Evolutionary conservation across 2,888 invertebrate genomes (phyloP), one percentile per base, ranked within the genome.

Genomic region (Amphimallon solstitiale): DNA sequence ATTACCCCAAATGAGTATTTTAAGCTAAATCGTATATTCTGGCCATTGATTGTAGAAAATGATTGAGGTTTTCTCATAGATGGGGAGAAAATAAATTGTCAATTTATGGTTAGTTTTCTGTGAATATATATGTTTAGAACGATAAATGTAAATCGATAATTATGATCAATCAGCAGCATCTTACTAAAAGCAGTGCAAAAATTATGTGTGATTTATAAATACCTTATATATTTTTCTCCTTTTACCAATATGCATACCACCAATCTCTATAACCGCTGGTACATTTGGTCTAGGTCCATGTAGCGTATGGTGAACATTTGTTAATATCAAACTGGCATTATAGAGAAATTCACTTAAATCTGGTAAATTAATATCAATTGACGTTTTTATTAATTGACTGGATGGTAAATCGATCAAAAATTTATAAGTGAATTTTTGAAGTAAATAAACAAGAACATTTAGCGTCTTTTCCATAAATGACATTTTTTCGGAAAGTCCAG

Each of bases 221-320:
- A 66, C 66, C 66, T 48, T 5, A 2, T 63, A 49, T 10, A 78
- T 45, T 17, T 51, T 52, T 40, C 74, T 73, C 2, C 61, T 76
- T 43, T 80, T 77, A 66, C 79, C 78, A 15, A 87, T 77, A 77
- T 86, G 86, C 63, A 86, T 79, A 17, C 87, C 87, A 29, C 85
- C 86, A 2, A 87, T 81, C 78, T 86, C 86, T 1, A 86, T 80
- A 14, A 85, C 75, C 12, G 80, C 80, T 0, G 86, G 86, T 19
- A 83, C 82, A 15, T 82, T 67, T 0, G 84, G 83, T 68, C 80
- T 77, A 6, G 84, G 82, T 7, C 81, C 80, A 66, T 84, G 85
- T 46, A 85, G 71, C 23, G 79, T 79, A 67, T 81, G 77, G 71
- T 85, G 83, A 1, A 83, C 82, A 70, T 87, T 86, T 12, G 84